Evolutionary conservation across 2,888 invertebrate species (phyloP).

Genomic region (Orthosia gracilis): DNA sequence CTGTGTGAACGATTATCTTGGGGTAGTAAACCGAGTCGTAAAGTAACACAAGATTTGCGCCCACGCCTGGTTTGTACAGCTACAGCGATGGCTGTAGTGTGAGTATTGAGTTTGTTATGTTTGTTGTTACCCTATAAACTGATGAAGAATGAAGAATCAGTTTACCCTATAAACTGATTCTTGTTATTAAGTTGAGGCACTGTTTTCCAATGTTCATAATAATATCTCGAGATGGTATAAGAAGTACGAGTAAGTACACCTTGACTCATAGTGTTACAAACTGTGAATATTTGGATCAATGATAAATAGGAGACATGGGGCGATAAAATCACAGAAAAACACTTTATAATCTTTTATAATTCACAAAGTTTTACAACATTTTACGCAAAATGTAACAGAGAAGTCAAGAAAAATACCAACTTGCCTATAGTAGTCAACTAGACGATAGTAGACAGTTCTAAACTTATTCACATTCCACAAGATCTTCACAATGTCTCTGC

Average conservation of each 20-base stretch:
- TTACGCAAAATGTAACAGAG: not conserved
- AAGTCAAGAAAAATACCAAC: conserved; percentile 9
- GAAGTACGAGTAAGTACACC: no score
- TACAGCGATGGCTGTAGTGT: conserved; percentile 24
- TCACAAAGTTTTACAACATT: not conserved
- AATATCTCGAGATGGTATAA: no score
- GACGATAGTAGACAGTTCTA: not conserved
- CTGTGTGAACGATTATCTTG: conserved; percentile 69
- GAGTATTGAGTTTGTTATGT: conserved; percentile 11
- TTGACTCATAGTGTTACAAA: no score
- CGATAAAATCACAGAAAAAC: not conserved
- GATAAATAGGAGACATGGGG: no score
- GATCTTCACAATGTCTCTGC: not conserved
- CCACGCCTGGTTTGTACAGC: conserved; percentile 63
- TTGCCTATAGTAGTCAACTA: conserved; percentile 5
- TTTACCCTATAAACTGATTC: no score
- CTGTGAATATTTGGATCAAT: no score
- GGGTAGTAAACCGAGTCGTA: conserved; percentile 68
- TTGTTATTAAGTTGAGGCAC: not conserved
- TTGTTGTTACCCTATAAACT: conserved; percentile 13
- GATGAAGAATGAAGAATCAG: no score
- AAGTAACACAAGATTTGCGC: conserved; percentile 67
- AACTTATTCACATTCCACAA: conserved; percentile 22
- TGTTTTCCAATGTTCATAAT: not conserved
- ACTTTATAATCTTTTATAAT: not conserved